Conservation (phyloP, 2,797 vertebrate genomes). For the Adrianichthys oophorus region DNA sequence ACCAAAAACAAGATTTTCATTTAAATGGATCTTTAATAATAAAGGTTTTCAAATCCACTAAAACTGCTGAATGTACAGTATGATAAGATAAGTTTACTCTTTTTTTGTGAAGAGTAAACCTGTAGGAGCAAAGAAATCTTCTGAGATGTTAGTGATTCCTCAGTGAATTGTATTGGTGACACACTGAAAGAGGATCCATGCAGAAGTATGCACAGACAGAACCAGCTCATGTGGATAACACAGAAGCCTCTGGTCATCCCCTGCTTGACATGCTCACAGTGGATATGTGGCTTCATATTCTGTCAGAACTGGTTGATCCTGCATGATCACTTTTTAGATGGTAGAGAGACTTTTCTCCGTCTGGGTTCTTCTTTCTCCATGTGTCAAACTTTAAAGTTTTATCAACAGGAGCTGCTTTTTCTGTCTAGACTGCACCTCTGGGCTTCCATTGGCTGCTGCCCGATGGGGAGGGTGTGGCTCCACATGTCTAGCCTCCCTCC, state of each 20-base stretch:
- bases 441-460: conserved; percentile 46
- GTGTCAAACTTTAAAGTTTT: conserved; percentile 59
- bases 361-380: conserved; percentile 31
- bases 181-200: conserved; percentile 48
- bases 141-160: conserved; percentile 5
- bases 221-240: conserved; percentile 43
- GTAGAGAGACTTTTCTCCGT: conserved; percentile 17
- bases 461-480: conserved; percentile 37
- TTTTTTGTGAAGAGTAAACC: neutral
- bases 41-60: too few relatives aligned
- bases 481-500: conserved; percentile 40
- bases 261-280: conserved; percentile 52
- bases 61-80: too few relatives aligned
- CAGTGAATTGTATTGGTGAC: conserved; percentile 26
- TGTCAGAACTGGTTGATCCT: conserved; percentile 10
- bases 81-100: neutral
- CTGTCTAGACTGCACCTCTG: conserved; percentile 25
- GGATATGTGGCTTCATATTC: conserved; percentile 54
- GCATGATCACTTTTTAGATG: conserved; percentile 22
- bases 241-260: conserved; percentile 22
- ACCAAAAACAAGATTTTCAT: too few relatives aligned
- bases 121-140: conserved; percentile 9
- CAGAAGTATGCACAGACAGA: conserved; percentile 46
- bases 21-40: too few relatives aligned
- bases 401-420: conserved; percentile 28